A percentile compares a stretch with the other conserved stretches of the same genome.
Evolutionary conservation across 2,888 invertebrate genomes (phyloP).

Genomic region (Corbicula japonica): DNA sequence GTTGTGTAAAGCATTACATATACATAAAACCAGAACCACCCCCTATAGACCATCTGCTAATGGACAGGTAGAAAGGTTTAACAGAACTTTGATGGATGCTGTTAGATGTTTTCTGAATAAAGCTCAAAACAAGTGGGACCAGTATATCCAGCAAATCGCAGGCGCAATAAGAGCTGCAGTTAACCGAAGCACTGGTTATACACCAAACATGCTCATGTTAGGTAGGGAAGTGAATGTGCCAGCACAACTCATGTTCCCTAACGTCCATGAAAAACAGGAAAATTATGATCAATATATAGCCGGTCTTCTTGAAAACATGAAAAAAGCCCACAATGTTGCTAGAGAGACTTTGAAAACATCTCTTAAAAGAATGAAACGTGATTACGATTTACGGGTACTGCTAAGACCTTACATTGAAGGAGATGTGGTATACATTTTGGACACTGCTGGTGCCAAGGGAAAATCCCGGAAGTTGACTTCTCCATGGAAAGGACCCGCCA

Average conservation of each 20-base stretch:
- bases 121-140: too few relatives aligned
- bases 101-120: too few relatives aligned
- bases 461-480: too few relatives aligned
- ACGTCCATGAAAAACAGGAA: background rate
- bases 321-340: slow-evolving; percentile 15
- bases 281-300: background rate
- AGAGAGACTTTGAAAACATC: background rate
- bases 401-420: background rate
- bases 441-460: too few relatives aligned
- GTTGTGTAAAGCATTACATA: background rate
- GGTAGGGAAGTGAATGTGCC: too few relatives aligned
- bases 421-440: slow-evolving; percentile 6
- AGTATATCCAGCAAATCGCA: too few relatives aligned
- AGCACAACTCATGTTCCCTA: too few relatives aligned
- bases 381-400: slow-evolving; percentile 27
- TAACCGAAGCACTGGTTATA: too few relatives aligned
- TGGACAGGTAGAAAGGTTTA: too few relatives aligned
- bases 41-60: slow-evolving; percentile 7
- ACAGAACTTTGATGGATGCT: too few relatives aligned
- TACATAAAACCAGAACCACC: slow-evolving; percentile 5
- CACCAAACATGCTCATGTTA: too few relatives aligned
- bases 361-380: slow-evolving; percentile 11
- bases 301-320: background rate
- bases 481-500: slow-evolving; percentile 13
- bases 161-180: too few relatives aligned